Evolutionary conservation across 2,797 vertebrate genomes (phyloP).

Genomic region (Pterois miles): DNA sequence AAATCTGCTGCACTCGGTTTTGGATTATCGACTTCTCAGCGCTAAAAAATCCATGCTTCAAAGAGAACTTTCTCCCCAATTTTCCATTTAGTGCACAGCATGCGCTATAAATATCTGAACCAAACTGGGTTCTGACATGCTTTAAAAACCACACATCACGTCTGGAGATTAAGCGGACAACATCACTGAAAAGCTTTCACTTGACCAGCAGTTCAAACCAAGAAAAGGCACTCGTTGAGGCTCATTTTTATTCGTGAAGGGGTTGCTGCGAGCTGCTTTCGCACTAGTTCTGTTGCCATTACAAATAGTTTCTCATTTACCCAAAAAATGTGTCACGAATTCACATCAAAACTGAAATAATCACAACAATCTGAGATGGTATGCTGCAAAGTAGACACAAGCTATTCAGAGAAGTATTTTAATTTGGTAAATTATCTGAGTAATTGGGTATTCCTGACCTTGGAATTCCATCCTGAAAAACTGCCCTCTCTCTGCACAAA

Average conservation of each 20-base stretch:
- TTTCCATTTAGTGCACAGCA: slow-evolving; percentile 64
- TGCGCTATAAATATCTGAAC: slow-evolving; percentile 55
- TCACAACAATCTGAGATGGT: background rate
- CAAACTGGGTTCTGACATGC: slow-evolving; percentile 36
- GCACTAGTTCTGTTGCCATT: background rate
- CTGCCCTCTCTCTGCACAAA: background rate
- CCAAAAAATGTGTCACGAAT: background rate
- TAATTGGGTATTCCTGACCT: slow-evolving; percentile 18
- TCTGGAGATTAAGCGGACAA: slow-evolving; percentile 26
- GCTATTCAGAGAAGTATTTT: background rate
- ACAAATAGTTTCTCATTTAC: background rate
- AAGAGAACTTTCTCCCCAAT: slow-evolving; percentile 58
- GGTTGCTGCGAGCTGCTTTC: background rate
- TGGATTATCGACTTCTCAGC: slow-evolving; percentile 58
- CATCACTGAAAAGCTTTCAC: slow-evolving; percentile 21
- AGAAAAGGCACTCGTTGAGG: background rate
- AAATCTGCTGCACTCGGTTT: slow-evolving; percentile 37
- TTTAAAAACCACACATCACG: slow-evolving; percentile 34
- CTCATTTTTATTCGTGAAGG: background rate
- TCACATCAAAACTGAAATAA: background rate
- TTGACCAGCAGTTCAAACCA: slow-evolving; percentile 4
- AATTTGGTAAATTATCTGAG: background rate
- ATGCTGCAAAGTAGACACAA: background rate
- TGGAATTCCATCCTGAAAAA: slow-evolving; percentile 22
- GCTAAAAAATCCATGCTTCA: slow-evolving; percentile 58